Evolutionary conservation across 2,113 vertebrate genomes (phyloP).

Genomic region (Rhinolophus ferrumequinum): DNA sequence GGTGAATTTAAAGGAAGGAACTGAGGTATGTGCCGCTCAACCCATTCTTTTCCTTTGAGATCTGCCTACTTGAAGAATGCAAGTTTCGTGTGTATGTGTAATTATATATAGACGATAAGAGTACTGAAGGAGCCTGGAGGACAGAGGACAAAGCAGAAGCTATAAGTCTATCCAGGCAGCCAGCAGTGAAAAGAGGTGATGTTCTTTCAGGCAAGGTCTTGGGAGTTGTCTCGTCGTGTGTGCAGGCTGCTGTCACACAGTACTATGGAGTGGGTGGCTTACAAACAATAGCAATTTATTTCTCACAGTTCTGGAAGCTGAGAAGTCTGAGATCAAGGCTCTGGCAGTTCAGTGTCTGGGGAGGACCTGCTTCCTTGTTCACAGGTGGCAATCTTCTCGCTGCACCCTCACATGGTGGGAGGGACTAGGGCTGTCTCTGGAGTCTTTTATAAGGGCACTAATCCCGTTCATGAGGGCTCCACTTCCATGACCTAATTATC

Average conservation of each 20-base stretch:
- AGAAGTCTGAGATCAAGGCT: background rate
- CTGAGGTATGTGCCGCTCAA: background rate
- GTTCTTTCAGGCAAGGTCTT: background rate
- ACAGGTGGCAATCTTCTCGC: background rate
- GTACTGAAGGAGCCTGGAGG: background rate
- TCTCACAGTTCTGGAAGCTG: background rate
- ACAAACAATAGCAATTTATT: background rate
- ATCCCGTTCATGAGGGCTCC: background rate
- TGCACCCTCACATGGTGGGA: background rate
- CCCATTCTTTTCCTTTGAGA: conserved; percentile 16
- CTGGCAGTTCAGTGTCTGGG: background rate
- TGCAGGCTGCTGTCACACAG: background rate
- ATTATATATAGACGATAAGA: background rate
- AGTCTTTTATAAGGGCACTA: background rate
- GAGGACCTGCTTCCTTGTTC: background rate
- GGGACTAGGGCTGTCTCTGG: background rate
- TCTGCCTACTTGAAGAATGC: background rate
- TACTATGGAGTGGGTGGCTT: background rate
- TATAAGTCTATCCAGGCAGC: background rate
- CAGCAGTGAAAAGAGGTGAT: background rate
- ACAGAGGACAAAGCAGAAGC: background rate
- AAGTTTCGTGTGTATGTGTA: background rate
- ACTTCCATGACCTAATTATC: background rate
- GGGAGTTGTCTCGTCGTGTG: background rate
- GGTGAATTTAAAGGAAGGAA: background rate